Conservation (phyloP, 2,797 vertebrate species). For the Pagetopsis macropterus region DNA sequence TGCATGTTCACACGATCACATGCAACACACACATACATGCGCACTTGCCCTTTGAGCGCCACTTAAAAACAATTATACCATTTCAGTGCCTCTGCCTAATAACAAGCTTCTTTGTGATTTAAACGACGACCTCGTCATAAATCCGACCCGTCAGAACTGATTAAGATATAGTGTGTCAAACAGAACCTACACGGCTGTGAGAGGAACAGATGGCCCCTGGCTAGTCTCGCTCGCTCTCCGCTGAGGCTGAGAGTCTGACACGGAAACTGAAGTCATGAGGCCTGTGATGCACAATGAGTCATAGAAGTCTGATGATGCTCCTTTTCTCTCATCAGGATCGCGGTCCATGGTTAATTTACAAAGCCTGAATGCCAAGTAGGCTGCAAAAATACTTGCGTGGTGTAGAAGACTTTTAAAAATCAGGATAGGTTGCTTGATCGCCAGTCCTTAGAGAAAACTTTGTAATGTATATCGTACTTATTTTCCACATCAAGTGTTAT, state of each 20-base stretch:
- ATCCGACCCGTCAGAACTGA: constrained; percentile 62
- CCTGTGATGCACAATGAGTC: constrained; percentile 52
- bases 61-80: constrained; percentile 77
- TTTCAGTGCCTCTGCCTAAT: constrained; percentile 69
- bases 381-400: not conserved
- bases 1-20: constrained; percentile 61
- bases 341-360: constrained; percentile 1
- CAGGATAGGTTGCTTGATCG: not conserved
- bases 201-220: constrained; percentile 54
- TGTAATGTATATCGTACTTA: too few relatives aligned
- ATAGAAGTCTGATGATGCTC: constrained; percentile 38
- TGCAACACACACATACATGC: constrained; percentile 34
- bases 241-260: constrained; percentile 45
- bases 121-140: constrained; percentile 51
- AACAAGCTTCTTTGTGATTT: constrained; percentile 71
- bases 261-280: constrained; percentile 63
- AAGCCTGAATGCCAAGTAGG: constrained; percentile 18
- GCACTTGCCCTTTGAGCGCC: constrained; percentile 48
- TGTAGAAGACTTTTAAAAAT: not conserved
- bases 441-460: too few relatives aligned
- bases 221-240: constrained; percentile 27
- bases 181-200: constrained; percentile 40
- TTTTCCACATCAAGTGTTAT: too few relatives aligned
- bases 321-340: constrained; percentile 4
- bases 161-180: constrained; percentile 60